Evolutionary conservation across 2,797 vertebrate genomes (phyloP).

Genomic region (Picus viridis): DNA sequence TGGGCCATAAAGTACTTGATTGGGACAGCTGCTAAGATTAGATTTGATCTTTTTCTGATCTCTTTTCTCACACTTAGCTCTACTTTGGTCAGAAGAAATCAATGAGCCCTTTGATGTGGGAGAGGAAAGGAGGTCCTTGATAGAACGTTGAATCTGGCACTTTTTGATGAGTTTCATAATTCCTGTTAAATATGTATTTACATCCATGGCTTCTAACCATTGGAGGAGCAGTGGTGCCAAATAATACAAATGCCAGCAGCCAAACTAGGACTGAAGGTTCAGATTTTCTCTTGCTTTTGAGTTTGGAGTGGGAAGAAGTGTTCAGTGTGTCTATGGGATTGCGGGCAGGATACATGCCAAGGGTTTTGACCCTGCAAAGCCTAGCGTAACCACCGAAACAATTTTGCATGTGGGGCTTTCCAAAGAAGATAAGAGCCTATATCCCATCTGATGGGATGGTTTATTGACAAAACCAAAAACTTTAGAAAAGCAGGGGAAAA

Average conservation of each 20-base stretch:
- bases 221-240: not conserved
- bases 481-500: not conserved
- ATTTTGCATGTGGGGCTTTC: not conserved
- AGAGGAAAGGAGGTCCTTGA: not conserved
- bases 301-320: not conserved
- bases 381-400: rapidly evolving
- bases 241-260: not conserved
- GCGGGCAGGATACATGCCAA: not conserved
- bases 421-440: not conserved
- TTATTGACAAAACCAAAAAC: not conserved
- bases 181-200: not conserved
- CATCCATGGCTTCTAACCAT: not conserved
- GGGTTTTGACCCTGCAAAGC: not conserved
- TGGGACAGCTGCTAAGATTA: not conserved
- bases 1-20: not conserved
- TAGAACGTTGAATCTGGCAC: not conserved
- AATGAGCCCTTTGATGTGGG: not conserved
- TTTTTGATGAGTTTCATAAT: not conserved
- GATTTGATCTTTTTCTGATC: not conserved
- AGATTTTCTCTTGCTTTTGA: not conserved
- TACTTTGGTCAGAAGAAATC: not conserved
- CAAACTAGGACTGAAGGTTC: not conserved
- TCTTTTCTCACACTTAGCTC: not conserved
- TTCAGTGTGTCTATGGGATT: not conserved
- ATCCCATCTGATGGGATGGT: not conserved